Evolutionary conservation across 2,797 vertebrate genomes (phyloP).

Genomic region (Spinus olivaceus): DNA sequence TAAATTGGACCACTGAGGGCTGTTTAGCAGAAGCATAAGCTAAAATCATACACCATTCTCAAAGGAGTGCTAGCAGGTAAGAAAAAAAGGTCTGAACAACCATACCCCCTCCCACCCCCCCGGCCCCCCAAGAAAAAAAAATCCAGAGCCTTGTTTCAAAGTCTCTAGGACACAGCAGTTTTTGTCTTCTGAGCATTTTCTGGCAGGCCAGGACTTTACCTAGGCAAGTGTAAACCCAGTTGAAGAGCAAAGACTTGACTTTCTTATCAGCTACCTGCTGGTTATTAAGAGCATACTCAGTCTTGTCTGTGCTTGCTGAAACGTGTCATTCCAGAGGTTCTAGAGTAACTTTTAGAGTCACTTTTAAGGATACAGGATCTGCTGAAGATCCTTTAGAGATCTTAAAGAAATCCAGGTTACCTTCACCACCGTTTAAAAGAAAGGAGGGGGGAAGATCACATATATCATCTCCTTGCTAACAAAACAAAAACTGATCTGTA

Average conservation of each 20-base stretch:
- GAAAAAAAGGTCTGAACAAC: background rate
- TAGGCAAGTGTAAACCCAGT: background rate
- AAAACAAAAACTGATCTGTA: background rate
- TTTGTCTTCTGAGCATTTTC: background rate
- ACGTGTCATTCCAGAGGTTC: background rate
- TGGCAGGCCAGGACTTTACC: background rate
- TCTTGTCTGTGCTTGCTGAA: background rate
- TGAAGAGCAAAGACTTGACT: background rate
- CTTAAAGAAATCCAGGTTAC: background rate
- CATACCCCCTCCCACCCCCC: accelerated
- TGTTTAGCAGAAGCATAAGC: background rate
- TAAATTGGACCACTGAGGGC: background rate
- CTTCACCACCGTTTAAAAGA: background rate
- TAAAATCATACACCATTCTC: background rate
- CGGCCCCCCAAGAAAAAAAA: accelerated
- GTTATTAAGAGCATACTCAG: background rate
- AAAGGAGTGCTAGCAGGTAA: background rate
- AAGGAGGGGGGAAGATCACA: accelerated
- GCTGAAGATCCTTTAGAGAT: background rate
- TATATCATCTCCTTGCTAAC: background rate
- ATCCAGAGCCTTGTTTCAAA: background rate
- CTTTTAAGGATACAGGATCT: background rate
- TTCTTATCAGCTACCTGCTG: background rate
- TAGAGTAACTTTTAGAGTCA: background rate
- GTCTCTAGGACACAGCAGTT: background rate